Base-by-base conservation (phyloP, 2,113 vertebrate genomes). In the Osmerus eperlanus region DNA sequence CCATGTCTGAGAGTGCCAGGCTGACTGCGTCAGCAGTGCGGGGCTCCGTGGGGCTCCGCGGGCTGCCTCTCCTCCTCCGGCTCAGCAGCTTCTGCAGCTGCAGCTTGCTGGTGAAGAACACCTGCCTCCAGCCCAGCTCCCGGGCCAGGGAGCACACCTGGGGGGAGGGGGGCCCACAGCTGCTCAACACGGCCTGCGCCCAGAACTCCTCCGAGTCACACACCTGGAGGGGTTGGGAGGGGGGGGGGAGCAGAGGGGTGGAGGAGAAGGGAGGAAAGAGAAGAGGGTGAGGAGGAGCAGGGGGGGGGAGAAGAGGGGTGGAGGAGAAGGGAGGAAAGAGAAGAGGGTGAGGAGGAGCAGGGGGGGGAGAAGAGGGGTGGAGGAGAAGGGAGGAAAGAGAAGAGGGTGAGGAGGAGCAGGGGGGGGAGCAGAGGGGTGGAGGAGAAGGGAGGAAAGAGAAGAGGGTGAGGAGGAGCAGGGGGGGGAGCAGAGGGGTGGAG, bases 91-190 rank as follows among this genome's bases (percentile, higher is more conserved):
- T 91, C 90, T 93, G 94, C 14, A 94, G 91, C 74, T 94, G 93
- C 23, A 94, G 78, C 75, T 90, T 93, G 81, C 87, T 91, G 77
- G 92, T 92, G 78, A 94, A 95, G 84, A 93, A 96, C 59, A 95
- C 62, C 32, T 73, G 69, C 47, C 90, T 93, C 94, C 94, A 97
- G 72, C 93, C 93, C 19, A 89, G 32, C 12, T 93, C 91, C 21
- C 63, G 1, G 0, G 93, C 93, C 73, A 95, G 79, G 63, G 91
- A 83, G 23, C 80, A 78, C 84, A 91, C 91, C 68, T 93, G 93
- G 1, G 81, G 73, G 0, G 92, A 89, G 77, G 94, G 66, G 0
- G 81, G 86, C 74, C 89, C 90, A 70, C 80, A 86, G 25, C 86
- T 23, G 0, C 70, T 78, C 28, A 79, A 71, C 54, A 93, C 91